phyloP scores from a whole-genome alignment of 2,888 invertebrate species.

The Ceriagrion tenellum region DNA sequence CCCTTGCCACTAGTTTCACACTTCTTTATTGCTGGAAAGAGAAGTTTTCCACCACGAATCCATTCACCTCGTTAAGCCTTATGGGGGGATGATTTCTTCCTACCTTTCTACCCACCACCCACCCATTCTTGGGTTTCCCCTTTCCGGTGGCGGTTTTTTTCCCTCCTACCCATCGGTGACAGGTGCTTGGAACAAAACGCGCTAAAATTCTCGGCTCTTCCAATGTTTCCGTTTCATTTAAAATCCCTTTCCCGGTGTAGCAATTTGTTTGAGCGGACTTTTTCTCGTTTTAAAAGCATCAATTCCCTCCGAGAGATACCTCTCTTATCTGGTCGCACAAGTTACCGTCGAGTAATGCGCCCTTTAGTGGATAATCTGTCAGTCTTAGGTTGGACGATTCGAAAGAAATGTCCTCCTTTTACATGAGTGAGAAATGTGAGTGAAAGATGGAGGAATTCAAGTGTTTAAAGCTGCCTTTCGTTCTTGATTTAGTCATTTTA shows the following conservation, averaged over 20 bases:
- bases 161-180: not conserved
- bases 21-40: constrained; percentile 27
- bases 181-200: not conserved
- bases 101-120: not conserved
- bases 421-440: too few relatives aligned
- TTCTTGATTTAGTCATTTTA: too few relatives aligned
- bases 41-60: constrained; percentile 2
- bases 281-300: not conserved
- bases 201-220: constrained; percentile 5
- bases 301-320: not conserved
- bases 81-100: not conserved
- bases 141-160: not conserved
- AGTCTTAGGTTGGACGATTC: too few relatives aligned
- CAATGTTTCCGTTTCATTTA: not conserved
- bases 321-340: not conserved
- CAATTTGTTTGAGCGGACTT: not conserved
- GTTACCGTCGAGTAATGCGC: not conserved
- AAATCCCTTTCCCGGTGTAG: not conserved
- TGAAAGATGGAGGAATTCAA: too few relatives aligned
- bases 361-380: not conserved
- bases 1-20: constrained; percentile 39
- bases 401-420: too few relatives aligned
- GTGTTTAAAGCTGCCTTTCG: too few relatives aligned
- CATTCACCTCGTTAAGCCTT: not conserved
- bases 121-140: not conserved